A percentile compares a stretch with the other conserved stretches of the same genome.
Conservation (phyloP, 2,797 vertebrate species). For the Oreortyx pictus region DNA sequence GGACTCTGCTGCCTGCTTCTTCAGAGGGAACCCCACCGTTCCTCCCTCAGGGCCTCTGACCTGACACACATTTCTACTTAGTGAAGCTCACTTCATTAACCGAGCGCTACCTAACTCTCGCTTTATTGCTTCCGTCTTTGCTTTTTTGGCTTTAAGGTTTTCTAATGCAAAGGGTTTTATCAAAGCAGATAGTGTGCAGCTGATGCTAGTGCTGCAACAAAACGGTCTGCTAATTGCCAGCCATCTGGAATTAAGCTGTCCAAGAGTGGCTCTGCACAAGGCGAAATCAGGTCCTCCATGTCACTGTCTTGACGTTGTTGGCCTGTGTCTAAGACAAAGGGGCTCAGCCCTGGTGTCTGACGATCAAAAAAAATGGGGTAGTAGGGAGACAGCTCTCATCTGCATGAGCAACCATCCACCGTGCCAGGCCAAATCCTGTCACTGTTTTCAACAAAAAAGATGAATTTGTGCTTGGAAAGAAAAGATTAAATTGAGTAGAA, state of each 20-base stretch:
- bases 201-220: slow-evolving; percentile 5
- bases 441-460: slow-evolving; percentile 25
- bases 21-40: not conserved
- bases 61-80: slow-evolving; percentile 10
- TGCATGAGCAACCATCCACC: slow-evolving; percentile 36
- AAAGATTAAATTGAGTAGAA: slow-evolving; percentile 19
- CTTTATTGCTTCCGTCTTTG: not conserved
- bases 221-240: not conserved
- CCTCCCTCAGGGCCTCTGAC: slow-evolving; percentile 13
- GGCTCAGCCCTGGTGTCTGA: not conserved
- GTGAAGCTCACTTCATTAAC: slow-evolving; percentile 50
- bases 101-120: not conserved
- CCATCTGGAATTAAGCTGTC: slow-evolving; percentile 23
- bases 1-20: not conserved
- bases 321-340: not conserved
- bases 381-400: not conserved
- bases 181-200: slow-evolving; percentile 15
- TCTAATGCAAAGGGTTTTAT: not conserved
- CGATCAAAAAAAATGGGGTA: not conserved
- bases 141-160: slow-evolving; percentile 3
- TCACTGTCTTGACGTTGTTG: not conserved
- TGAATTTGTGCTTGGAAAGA: slow-evolving; percentile 36
- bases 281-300: not conserved
- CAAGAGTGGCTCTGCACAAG: not conserved
- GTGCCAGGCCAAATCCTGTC: slow-evolving; percentile 31